phyloP scores from a whole-genome alignment of 2,888 invertebrate genomes.

The Neoascia interrupta region DNA sequence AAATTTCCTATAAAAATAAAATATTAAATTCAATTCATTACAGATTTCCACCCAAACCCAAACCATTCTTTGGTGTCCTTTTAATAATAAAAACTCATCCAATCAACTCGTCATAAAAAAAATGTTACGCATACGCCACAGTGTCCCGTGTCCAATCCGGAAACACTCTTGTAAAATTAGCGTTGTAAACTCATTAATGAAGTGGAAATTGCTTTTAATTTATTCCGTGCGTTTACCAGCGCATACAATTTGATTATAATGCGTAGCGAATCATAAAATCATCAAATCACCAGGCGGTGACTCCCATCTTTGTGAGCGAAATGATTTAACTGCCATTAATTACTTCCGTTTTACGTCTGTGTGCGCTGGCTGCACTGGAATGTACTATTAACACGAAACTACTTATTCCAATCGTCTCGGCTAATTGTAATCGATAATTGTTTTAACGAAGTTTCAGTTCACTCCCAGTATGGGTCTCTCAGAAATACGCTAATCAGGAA shows the following conservation, averaged over 20 bases:
- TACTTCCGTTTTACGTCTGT: slow-evolving; percentile 19
- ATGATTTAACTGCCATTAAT: slow-evolving; percentile 44
- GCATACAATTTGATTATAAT: background rate
- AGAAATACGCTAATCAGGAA: slow-evolving; percentile 30
- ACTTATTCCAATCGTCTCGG: slow-evolving; percentile 47
- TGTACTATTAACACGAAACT: slow-evolving; percentile 61
- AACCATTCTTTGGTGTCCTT: no score
- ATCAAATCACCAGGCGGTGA: no score
- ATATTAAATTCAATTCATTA: no score
- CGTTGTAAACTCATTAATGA: slow-evolving; percentile 1
- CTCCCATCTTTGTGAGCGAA: no score
- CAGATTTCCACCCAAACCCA: no score
- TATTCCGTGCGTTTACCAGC: background rate
- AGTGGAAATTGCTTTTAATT: slow-evolving; percentile 1
- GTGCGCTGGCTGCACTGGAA: slow-evolving; percentile 26
- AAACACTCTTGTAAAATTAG: background rate
- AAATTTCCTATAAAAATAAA: no score
- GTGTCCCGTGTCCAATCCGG: background rate
- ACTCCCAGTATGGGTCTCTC: background rate
- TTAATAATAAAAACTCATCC: background rate
- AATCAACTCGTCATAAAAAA: background rate
- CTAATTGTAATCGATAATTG: slow-evolving; percentile 58
- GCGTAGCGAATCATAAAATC: slow-evolving; percentile 20
- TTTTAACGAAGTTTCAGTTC: slow-evolving; percentile 28
- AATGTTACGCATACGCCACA: slow-evolving; percentile 12